A percentile compares a stretch with the other conserved stretches of the same genome.
Evolutionary conservation across 2,113 vertebrate species (phyloP).

Genomic region (Mesitornis unicolor): DNA sequence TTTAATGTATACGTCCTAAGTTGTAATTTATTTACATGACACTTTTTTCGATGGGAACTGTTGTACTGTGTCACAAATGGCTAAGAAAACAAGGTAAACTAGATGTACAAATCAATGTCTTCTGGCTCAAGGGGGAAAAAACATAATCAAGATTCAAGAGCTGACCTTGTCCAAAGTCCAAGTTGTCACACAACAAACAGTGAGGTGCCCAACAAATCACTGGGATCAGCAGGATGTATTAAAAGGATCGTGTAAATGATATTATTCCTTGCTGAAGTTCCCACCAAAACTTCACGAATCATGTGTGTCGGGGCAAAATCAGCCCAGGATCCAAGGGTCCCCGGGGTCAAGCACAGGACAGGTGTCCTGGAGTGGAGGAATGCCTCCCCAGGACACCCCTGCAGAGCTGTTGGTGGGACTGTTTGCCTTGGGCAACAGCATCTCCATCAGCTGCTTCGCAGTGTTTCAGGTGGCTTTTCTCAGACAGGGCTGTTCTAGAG

Average conservation of each 20-base stretch:
- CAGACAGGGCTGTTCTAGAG: background rate
- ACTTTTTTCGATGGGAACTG: slow-evolving; percentile 87
- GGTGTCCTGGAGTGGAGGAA: too few species aligned
- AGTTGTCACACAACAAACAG: slow-evolving; percentile 80
- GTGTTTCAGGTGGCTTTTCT: background rate
- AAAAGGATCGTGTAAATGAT: slow-evolving; percentile 25
- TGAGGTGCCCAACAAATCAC: slow-evolving; percentile 74
- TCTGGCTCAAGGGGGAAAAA: slow-evolving; percentile 83
- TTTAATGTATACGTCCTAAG: slow-evolving; percentile 84
- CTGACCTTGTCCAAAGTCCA: slow-evolving; percentile 86
- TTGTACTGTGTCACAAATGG: slow-evolving; percentile 91
- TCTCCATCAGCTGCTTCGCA: background rate
- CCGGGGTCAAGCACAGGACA: too few species aligned
- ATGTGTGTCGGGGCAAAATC: accelerated
- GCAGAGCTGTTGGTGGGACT: background rate
- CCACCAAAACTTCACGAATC: background rate
- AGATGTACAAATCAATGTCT: slow-evolving; percentile 92
- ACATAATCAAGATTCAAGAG: slow-evolving; percentile 88
- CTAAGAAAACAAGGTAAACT: slow-evolving; percentile 93
- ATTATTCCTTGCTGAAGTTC: slow-evolving; percentile 9
- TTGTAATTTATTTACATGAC: slow-evolving; percentile 91
- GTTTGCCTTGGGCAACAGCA: background rate
- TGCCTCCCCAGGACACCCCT: background rate
- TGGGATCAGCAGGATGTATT: slow-evolving; percentile 58
- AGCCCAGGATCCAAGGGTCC: background rate